Evolutionary conservation across 2,888 invertebrate species (phyloP).

Genomic region (Cheilosia scutellata): DNA sequence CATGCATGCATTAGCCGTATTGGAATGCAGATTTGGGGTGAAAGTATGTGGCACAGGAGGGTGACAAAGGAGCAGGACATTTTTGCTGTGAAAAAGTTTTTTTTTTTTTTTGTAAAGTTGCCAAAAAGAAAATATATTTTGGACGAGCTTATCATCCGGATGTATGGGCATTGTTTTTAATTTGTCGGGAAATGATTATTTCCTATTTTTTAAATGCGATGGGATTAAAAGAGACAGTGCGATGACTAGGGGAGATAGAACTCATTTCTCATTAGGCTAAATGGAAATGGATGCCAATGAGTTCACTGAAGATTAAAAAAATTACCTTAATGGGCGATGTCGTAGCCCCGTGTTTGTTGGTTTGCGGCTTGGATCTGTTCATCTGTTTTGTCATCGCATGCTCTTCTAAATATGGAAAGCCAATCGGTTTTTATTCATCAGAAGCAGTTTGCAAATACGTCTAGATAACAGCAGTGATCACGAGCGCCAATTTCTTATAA

Average conservation of each 20-base stretch:
- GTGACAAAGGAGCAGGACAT: background rate
- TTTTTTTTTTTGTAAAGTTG: slow-evolving; percentile 60
- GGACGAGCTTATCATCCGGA: slow-evolving; percentile 36
- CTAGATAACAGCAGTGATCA: no score
- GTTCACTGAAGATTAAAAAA: background rate
- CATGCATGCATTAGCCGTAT: slow-evolving; percentile 66
- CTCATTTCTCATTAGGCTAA: slow-evolving; percentile 16
- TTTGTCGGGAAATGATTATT: slow-evolving; percentile 26
- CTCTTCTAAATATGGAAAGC: no score
- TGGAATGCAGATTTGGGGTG: slow-evolving; percentile 46
- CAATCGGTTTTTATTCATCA: no score
- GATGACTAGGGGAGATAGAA: background rate
- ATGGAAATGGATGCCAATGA: background rate
- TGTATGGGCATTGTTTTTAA: slow-evolving; percentile 66
- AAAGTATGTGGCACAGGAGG: background rate
- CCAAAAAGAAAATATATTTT: slow-evolving; percentile 59
- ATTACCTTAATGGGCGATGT: background rate
- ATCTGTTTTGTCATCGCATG: no score
- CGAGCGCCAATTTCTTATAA: no score
- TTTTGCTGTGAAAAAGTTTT: slow-evolving; percentile 55
- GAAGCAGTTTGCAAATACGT: no score
- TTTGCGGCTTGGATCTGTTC: no score
- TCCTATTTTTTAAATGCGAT: background rate
- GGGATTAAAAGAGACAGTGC: background rate
- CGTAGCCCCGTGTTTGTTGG: no score